Base-by-base conservation (phyloP, 1,140 invertebrate genomes). In the Lepidurus arcticus region DNA sequence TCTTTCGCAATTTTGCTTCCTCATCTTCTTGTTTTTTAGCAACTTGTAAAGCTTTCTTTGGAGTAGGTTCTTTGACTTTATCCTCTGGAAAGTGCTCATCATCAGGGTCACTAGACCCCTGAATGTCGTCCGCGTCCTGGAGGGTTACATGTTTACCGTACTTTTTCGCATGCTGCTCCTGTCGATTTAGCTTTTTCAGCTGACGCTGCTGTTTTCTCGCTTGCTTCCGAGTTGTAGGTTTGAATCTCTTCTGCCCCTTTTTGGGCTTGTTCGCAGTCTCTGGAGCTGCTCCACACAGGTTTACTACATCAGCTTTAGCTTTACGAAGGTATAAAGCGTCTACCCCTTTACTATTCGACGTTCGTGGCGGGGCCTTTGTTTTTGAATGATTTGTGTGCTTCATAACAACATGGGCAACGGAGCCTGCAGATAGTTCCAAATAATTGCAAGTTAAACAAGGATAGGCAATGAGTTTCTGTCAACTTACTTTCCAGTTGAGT, bases 131-230 rank as follows among this genome's bases (percentile, higher is more conserved):
- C 16, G 13, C 8, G 6, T 7, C 21, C 5, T 65, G 16, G 13
- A 21, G 53, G 21, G 53, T n/a, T 65, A 7, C 21, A 65, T n/a
- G 21, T 65, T 65, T 65, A 65, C 53, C 53, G 53, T 65, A 21
- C 21, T 65, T 65, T 21, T 16, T 65, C 78, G 84, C 82, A 81
- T 86, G 86, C 81, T 86, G 87, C 79, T 85, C 80, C 65, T 85
- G 84, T 81, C 86, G 88, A 53, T 84, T 84, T 45, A 87, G 85
- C 81, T 91, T 91, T 53, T 88, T 87, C 73, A 85, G 81, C 26
- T 85, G 83, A 26, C 88, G 81, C 75, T 88, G 86, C 75, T 88
- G 88, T 82, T 91, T 91, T 3, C 90, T 85, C 11, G 88, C 82
- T 81, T 90, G 86, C 83, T 90, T 90, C 8, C 90, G 86, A 0